Evolutionary conservation across 2,797 vertebrate species (phyloP).

Genomic region (Diplodus sargus): DNA sequence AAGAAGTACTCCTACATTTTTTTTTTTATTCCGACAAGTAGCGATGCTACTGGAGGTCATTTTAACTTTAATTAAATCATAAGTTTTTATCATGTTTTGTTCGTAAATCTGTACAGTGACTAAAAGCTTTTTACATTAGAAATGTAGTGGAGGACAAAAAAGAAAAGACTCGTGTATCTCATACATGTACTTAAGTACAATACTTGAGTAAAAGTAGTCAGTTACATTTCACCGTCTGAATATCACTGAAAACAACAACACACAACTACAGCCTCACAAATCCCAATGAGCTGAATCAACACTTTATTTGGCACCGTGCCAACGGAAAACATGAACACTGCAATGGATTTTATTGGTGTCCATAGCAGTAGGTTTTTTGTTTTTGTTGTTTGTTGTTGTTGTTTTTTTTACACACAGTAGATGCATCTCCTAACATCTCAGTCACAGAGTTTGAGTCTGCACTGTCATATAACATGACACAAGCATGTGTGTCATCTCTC

Average conservation of each 20-base stretch:
- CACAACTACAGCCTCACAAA: not conserved
- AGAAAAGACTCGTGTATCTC: no score
- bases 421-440: not conserved
- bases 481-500: conserved; percentile 16
- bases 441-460: conserved; percentile 8
- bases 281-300: not conserved
- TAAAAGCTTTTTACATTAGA: no score
- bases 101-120: no score
- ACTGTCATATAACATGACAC: conserved; percentile 11
- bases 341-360: not conserved
- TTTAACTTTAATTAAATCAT: no score
- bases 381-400: no score
- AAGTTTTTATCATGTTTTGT: no score
- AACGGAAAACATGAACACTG: not conserved
- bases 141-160: no score
- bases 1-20: no score
- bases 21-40: no score
- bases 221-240: not conserved
- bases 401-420: not conserved
- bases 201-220: no score
- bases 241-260: not conserved
- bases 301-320: not conserved
- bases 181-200: no score
- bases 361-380: not conserved
- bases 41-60: no score